A percentile compares a stretch with the other conserved stretches of the same genome.
Conservation (phyloP, 2,113 vertebrate species). For the Diphyllodes magnificus region DNA sequence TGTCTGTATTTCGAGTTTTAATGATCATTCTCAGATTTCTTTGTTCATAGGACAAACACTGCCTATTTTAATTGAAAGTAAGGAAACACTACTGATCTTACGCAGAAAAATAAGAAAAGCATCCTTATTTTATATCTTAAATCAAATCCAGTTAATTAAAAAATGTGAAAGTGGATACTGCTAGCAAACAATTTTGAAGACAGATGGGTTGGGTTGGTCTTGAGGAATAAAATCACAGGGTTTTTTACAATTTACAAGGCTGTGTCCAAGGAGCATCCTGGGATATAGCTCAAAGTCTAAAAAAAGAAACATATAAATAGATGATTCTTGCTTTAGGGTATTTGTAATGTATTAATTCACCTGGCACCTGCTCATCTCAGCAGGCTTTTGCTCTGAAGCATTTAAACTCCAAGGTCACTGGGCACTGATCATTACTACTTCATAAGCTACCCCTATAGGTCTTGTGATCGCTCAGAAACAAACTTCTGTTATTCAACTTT, state of each 20-base stretch:
- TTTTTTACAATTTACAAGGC: neutral
- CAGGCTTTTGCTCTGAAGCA: neutral
- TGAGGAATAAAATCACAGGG: neutral
- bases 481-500: conserved; percentile 28
- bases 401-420: conserved; percentile 31
- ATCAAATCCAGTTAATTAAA: neutral
- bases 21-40: neutral
- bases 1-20: neutral
- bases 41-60: neutral
- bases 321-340: neutral
- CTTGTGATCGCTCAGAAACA: neutral
- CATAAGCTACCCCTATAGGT: neutral
- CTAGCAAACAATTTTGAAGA: neutral
- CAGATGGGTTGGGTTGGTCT: neutral
- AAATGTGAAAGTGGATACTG: neutral
- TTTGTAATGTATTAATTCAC: conserved; percentile 16
- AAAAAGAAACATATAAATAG: neutral
- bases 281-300: neutral
- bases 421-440: neutral
- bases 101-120: neutral
- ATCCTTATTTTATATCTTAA: neutral
- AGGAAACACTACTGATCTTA: neutral
- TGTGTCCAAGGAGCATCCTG: neutral
- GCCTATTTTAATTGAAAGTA: neutral
- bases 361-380: neutral